Conservation (phyloP, 1,140 invertebrate species). For the Ladona fulva region DNA sequence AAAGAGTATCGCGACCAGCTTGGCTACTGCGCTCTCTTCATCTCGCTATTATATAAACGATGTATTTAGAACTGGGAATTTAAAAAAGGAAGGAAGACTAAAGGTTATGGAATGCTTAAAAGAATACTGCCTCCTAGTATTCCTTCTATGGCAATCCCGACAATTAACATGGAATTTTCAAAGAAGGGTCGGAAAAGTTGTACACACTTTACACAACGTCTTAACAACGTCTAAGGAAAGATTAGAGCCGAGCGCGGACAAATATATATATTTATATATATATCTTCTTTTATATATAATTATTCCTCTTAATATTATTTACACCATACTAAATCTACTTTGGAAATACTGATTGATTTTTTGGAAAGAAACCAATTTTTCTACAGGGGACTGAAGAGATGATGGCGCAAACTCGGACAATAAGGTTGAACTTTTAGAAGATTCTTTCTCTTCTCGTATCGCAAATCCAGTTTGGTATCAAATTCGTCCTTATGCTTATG, state of each 20-base stretch:
- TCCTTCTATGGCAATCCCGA: not conserved
- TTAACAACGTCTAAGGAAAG: no score
- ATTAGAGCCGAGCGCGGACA: no score
- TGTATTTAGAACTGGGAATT: no score
- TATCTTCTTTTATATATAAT: not conserved
- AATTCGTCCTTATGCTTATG: not conserved
- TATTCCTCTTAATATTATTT: not conserved
- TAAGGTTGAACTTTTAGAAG: not conserved
- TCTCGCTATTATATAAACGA: no score
- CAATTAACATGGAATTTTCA: not conserved
- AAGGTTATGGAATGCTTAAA: no score
- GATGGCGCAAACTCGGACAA: no score
- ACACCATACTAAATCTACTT: not conserved
- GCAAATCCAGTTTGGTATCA: not conserved
- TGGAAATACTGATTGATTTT: conserved; percentile 6
- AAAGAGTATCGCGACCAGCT: no score
- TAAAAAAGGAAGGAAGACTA: no score
- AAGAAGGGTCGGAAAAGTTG: not conserved
- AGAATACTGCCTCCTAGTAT: no score
- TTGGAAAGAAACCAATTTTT: not conserved
- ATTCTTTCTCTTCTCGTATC: not conserved
- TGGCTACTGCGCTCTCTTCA: no score
- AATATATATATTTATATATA: not conserved
- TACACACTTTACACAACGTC: not conserved
- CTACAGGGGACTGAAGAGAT: no score